Conservation (phyloP, 2,113 vertebrate species). For the Okapia johnstoni region DNA sequence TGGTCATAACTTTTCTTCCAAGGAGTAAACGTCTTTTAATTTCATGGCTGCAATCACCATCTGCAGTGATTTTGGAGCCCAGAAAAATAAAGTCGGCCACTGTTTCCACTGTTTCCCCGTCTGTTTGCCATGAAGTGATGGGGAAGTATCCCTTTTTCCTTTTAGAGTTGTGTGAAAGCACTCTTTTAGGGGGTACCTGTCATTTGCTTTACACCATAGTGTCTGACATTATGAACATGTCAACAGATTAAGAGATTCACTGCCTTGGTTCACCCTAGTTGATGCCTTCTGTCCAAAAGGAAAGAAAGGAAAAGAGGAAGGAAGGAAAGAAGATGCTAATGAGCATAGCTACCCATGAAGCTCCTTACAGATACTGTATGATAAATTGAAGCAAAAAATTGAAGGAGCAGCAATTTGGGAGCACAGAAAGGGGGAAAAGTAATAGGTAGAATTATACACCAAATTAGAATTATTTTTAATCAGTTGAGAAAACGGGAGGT, state of each 20-base stretch:
- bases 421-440: background rate
- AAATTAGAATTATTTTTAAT: constrained; percentile 24
- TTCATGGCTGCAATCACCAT: too few relatives aligned
- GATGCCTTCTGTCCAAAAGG: background rate
- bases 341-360: background rate
- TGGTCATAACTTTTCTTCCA: too few relatives aligned
- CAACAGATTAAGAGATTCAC: background rate
- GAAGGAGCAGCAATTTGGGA: background rate
- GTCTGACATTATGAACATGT: background rate
- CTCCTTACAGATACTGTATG: background rate
- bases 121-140: too few relatives aligned
- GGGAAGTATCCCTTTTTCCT: background rate
- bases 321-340: background rate
- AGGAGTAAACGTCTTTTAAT: too few relatives aligned
- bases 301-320: background rate
- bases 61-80: too few relatives aligned
- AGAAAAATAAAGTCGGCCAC: too few relatives aligned
- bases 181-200: background rate
- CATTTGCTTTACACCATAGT: background rate
- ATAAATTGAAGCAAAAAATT: background rate
- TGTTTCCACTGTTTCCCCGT: too few relatives aligned
- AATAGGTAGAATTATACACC: background rate
- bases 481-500: background rate
- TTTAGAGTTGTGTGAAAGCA: background rate
- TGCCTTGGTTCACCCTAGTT: background rate